Conservation (phyloP, 2,888 invertebrate species). For the Cistogaster globosa region DNA sequence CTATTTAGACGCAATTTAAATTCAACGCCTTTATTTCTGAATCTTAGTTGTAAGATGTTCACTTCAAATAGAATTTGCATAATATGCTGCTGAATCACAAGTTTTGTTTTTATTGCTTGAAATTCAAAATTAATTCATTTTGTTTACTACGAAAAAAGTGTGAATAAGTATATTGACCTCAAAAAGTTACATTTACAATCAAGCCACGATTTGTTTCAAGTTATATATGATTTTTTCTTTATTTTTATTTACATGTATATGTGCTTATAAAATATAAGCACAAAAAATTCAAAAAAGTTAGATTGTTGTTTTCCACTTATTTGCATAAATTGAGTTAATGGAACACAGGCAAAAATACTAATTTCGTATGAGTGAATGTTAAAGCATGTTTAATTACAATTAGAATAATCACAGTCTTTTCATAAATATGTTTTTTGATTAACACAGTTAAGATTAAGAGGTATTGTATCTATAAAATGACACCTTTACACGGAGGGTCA, state of each 20-base stretch:
- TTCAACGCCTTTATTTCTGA: too few relatives aligned
- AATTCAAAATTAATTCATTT: neutral
- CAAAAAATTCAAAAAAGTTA: neutral
- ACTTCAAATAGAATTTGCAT: too few relatives aligned
- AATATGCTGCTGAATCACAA: too few relatives aligned
- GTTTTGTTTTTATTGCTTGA: neutral
- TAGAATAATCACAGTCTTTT: too few relatives aligned
- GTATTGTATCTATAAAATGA: too few relatives aligned
- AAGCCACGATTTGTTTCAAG: neutral
- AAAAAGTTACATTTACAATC: neutral
- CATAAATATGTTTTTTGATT: too few relatives aligned
- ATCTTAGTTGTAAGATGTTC: too few relatives aligned
- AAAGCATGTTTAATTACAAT: neutral
- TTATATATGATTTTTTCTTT: too few relatives aligned
- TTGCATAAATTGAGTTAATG: neutral
- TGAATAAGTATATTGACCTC: neutral
- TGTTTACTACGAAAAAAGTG: neutral
- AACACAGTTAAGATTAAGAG: too few relatives aligned
- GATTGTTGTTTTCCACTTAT: neutral
- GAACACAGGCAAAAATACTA: neutral
- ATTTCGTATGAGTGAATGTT: conserved; percentile 10
- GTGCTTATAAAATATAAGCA: neutral
- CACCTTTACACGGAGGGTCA: too few relatives aligned
- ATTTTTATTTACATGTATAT: too few relatives aligned
- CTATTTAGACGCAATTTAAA: too few relatives aligned